Conservation (phyloP, 2,888 invertebrate genomes). For the Pandemis cinnamomeana region DNA sequence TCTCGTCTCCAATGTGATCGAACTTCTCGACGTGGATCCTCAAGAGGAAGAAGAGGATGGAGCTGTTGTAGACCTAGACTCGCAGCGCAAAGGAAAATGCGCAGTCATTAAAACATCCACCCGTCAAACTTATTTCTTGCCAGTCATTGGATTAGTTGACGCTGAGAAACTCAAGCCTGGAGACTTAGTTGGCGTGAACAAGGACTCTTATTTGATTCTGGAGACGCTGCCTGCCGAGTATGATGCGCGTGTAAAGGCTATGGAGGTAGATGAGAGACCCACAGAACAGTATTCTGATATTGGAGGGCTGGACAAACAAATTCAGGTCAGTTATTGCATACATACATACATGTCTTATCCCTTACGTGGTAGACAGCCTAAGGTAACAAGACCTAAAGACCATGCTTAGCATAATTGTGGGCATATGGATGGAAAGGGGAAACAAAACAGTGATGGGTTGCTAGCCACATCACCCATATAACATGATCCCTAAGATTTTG, state of each 20-base stretch:
- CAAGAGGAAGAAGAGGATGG: slow-evolving; percentile 99
- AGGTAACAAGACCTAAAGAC: too few species aligned
- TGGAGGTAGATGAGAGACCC: slow-evolving; percentile 99
- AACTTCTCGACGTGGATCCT: slow-evolving; percentile 98
- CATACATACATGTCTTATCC: too few species aligned
- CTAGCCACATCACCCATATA: too few species aligned
- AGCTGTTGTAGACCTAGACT: slow-evolving; percentile 98
- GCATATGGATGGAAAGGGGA: too few species aligned
- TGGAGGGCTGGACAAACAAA: slow-evolving; percentile 99
- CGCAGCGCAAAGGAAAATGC: slow-evolving; percentile 99
- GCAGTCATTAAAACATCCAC: slow-evolving; percentile 99
- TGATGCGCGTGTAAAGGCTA: slow-evolving; percentile 98
- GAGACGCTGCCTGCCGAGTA: slow-evolving; percentile 99
- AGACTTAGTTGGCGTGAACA: slow-evolving; percentile 96
- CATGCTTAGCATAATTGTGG: too few species aligned
- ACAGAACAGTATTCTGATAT: slow-evolving; percentile 99
- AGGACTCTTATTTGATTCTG: slow-evolving; percentile 98
- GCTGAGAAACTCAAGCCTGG: slow-evolving; percentile 99
- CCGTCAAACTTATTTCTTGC: slow-evolving; percentile 98
- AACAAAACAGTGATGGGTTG: too few species aligned
- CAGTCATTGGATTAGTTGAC: slow-evolving; percentile 99
- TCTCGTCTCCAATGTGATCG: slow-evolving; percentile 99
- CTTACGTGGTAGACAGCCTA: too few species aligned
- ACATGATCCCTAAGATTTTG: too few species aligned
- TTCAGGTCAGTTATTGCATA: slow-evolving; percentile 82